Percentiles rank a stretch among this genome's conserved stretches.
phyloP scores from a whole-genome alignment of 2,797 vertebrate species.

The Natrix natrix region DNA sequence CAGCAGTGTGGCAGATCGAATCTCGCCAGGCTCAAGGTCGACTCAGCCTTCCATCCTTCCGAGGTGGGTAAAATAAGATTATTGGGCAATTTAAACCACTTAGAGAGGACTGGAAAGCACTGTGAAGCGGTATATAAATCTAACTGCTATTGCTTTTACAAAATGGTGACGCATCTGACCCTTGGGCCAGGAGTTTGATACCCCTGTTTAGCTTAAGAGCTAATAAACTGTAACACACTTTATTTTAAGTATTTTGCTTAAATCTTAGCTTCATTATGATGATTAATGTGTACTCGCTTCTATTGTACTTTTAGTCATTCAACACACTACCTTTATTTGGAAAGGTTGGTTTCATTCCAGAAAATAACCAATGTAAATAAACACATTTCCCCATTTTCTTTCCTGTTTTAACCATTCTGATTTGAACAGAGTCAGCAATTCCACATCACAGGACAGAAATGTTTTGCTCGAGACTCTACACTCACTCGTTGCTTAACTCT shows the following conservation, averaged over 20 bases:
- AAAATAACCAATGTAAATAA: neutral
- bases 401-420: slow-evolving; percentile 4
- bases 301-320: neutral
- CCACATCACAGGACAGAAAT: neutral
- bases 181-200: too few relatives aligned
- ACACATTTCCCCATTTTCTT: slow-evolving; percentile 1
- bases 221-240: slow-evolving; percentile 19
- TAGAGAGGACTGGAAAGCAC: too few relatives aligned
- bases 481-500: slow-evolving; percentile 15
- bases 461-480: slow-evolving; percentile 25
- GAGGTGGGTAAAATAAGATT: too few relatives aligned
- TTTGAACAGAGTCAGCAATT: neutral
- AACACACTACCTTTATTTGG: neutral
- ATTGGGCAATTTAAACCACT: too few relatives aligned
- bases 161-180: too few relatives aligned
- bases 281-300: neutral
- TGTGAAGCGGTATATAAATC: too few relatives aligned
- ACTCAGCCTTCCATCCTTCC: too few relatives aligned
- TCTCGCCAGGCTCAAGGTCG: too few relatives aligned
- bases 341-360: neutral
- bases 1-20: too few relatives aligned
- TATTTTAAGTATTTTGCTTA: neutral
- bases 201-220: neutral
- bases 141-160: too few relatives aligned
- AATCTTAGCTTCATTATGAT: neutral